Percentiles rank a stretch among this genome's conserved stretches.
These are phyloP conservation scores for Melieria picta DNA, from an alignment of 2,888 invertebrate species.

Conservation along the genomic window DNA sequence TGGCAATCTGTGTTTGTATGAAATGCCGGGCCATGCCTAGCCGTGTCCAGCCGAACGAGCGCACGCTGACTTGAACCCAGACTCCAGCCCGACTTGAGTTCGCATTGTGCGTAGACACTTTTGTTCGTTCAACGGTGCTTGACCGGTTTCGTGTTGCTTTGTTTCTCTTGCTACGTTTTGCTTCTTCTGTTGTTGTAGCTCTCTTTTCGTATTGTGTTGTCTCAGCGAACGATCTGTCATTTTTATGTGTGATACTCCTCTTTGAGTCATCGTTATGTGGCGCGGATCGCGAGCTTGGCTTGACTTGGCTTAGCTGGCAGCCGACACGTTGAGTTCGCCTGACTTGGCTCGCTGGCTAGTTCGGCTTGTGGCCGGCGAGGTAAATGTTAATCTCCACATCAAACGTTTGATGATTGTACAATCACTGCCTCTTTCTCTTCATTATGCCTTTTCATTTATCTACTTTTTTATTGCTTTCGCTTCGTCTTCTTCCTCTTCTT, in stretches of 20 bases:
- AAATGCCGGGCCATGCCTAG: constrained; percentile 8
- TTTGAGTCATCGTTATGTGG: constrained; percentile 32
- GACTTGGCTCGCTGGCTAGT: not conserved
- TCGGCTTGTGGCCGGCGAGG: not conserved
- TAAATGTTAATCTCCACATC: constrained; percentile 22
- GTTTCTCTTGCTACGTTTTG: constrained; percentile 10
- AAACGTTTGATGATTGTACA: constrained; percentile 16
- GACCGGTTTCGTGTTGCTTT: constrained; percentile 29
- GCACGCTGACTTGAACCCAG: not conserved
- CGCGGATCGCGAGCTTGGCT: constrained; percentile 3
- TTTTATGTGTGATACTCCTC: constrained; percentile 30
- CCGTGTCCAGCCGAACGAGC: not conserved
- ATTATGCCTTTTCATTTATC: constrained; percentile 7
- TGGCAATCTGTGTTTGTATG: constrained; percentile 26
- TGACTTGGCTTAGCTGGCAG: not conserved
- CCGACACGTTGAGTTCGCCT: too few relatives aligned
- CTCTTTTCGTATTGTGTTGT: constrained; percentile 7
- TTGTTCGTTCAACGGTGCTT: constrained; percentile 21
- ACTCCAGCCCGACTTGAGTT: not conserved
- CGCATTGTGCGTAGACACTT: constrained; percentile 6
- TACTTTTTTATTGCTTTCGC: constrained; percentile 9
- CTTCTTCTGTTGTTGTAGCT: not conserved
- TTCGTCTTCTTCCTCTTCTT: not conserved
- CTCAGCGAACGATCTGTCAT: constrained; percentile 38
- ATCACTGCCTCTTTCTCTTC: not conserved